Evolutionary conservation across 2,797 vertebrate genomes (phyloP).

Genomic region (Huso huso): DNA sequence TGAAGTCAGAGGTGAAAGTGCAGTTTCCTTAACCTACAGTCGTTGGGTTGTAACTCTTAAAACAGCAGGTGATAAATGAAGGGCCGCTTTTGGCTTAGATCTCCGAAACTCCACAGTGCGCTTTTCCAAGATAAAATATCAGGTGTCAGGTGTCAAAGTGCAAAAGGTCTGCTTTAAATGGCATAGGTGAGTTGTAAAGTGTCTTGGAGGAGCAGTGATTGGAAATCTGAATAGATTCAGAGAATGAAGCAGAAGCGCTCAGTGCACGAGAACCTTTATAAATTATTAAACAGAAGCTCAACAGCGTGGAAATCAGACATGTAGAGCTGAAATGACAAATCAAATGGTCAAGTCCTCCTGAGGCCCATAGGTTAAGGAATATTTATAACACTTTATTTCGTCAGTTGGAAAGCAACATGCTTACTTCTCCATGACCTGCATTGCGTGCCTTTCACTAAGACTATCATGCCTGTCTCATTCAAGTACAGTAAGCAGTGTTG

Average conservation of each 20-base stretch:
- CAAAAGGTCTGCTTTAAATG: slow-evolving; percentile 54
- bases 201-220: slow-evolving; percentile 63
- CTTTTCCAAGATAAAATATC: slow-evolving; percentile 34
- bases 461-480: too few species aligned
- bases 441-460: too few species aligned
- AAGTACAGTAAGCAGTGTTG: too few species aligned
- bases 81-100: slow-evolving; percentile 31
- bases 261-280: slow-evolving; percentile 69
- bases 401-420: too few species aligned
- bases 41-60: slow-evolving; percentile 47
- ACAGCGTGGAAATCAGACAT: slow-evolving; percentile 69
- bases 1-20: slow-evolving; percentile 27
- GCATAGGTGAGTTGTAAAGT: slow-evolving; percentile 44
- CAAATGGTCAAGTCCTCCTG: too few species aligned
- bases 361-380: too few species aligned
- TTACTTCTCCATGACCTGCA: too few species aligned
- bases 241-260: slow-evolving; percentile 78
- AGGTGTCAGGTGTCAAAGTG: slow-evolving; percentile 33
- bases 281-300: slow-evolving; percentile 69
- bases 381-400: too few species aligned
- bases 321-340: too few species aligned
- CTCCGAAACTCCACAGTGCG: slow-evolving; percentile 3
- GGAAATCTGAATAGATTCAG: slow-evolving; percentile 57
- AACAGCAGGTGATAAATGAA: slow-evolving; percentile 46
- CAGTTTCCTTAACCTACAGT: slow-evolving; percentile 28